These are phyloP conservation scores for Drosophila trapezifrons DNA, from an alignment of 1,140 invertebrate species.

Conservation along the genomic window DNA sequence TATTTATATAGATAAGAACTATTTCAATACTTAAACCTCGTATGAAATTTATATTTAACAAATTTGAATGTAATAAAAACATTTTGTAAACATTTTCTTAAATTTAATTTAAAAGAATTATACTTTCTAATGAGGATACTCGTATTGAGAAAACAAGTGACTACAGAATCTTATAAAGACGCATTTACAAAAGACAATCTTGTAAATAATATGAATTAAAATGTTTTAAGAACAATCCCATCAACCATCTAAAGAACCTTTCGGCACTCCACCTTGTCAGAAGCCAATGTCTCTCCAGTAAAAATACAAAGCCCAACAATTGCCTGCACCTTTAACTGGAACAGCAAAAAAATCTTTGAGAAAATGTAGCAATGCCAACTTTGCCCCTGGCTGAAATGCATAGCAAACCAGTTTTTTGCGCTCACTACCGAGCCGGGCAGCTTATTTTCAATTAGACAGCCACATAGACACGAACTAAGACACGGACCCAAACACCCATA, in stretches of 20 bases:
- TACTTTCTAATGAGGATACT: too few species aligned
- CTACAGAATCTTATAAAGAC: too few species aligned
- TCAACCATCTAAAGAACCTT: slow-evolving; percentile 10
- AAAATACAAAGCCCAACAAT: slow-evolving; percentile 24
- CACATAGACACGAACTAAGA: slow-evolving; percentile 42
- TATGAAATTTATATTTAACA: too few species aligned
- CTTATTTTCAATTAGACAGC: slow-evolving; percentile 58
- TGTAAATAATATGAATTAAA: too few species aligned
- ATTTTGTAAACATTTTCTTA: too few species aligned
- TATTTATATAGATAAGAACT: too few species aligned
- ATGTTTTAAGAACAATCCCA: not conserved
- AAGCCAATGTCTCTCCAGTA: slow-evolving; percentile 10
- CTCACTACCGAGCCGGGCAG: slow-evolving; percentile 33
- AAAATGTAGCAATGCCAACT: slow-evolving; percentile 53
- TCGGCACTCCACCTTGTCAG: slow-evolving; percentile 23
- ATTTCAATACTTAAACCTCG: too few species aligned
- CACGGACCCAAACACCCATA: slow-evolving; percentile 39
- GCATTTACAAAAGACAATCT: too few species aligned
- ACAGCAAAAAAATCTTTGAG: slow-evolving; percentile 17
- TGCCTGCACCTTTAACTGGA: slow-evolving; percentile 35
- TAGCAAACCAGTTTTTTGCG: slow-evolving; percentile 58
- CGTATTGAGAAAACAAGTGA: too few species aligned
- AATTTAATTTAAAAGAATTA: too few species aligned
- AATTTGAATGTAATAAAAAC: too few species aligned
- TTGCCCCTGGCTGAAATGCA: slow-evolving; percentile 46